Percentiles rank a stretch among this genome's conserved stretches.
These are phyloP conservation scores for Bostrychus sinensis DNA, from an alignment of 2,113 vertebrate species.

Conservation along the genomic window DNA sequence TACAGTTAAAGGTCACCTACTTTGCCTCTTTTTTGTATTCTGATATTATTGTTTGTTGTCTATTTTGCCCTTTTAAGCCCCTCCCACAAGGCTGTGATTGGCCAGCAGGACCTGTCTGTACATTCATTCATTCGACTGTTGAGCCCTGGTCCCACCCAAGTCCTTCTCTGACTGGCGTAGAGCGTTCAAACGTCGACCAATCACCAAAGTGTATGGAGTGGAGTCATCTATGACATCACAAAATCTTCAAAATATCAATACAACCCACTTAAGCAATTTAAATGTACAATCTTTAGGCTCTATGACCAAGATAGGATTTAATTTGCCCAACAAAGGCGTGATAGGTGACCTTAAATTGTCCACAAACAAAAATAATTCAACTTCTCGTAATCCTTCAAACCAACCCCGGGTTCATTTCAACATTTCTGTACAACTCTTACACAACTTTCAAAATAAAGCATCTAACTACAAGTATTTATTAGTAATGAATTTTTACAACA, in stretches of 20 bases:
- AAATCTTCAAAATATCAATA: no score
- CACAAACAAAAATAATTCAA: neutral
- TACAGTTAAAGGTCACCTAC: neutral
- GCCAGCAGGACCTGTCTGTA: neutral
- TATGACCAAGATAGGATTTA: neutral
- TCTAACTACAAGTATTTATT: conserved; percentile 55
- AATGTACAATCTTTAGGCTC: neutral
- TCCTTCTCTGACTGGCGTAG: neutral
- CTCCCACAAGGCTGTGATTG: neutral
- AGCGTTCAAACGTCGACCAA: neutral
- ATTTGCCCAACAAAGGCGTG: neutral
- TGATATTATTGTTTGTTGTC: neutral
- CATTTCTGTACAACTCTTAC: conserved; percentile 60
- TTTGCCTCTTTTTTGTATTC: no score
- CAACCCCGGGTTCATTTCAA: conserved; percentile 27
- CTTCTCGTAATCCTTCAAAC: conserved; percentile 45
- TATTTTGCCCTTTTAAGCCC: neutral
- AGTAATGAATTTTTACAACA: conserved; percentile 72
- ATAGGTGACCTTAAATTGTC: conserved; percentile 1
- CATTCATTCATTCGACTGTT: neutral
- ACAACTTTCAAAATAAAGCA: conserved; percentile 73
- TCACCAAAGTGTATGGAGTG: no score
- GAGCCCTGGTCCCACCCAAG: neutral
- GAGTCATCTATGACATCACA: no score
- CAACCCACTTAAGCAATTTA: neutral